Conservation (phyloP, 2,797 vertebrate genomes). For the Leptoclinus maculatus region DNA sequence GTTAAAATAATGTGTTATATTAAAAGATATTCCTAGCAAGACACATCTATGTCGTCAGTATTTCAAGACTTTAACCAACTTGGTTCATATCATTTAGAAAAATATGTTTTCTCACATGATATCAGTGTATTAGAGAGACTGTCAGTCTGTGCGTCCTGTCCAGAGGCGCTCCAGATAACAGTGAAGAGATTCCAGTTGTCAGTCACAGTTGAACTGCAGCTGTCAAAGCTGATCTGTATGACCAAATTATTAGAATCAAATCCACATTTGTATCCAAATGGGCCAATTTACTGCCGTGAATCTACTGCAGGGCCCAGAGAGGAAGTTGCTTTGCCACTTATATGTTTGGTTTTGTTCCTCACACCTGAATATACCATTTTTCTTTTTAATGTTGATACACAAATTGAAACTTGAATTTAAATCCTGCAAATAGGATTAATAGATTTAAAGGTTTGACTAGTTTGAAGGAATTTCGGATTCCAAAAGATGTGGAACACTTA, state of each 20-base stretch:
- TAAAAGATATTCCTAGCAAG: not conserved
- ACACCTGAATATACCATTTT: not conserved
- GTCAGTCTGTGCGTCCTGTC: constrained; percentile 31
- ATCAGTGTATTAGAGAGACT: constrained; percentile 35
- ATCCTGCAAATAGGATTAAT: not conserved
- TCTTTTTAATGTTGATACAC: not conserved
- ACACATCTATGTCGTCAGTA: not conserved
- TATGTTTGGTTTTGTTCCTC: not conserved
- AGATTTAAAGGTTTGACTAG: not conserved
- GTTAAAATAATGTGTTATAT: not conserved
- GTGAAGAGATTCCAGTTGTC: constrained; percentile 34
- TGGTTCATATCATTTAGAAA: not conserved
- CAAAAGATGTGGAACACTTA: not conserved
- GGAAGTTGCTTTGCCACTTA: not conserved
- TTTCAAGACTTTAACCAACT: not conserved
- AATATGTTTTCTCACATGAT: constrained; percentile 15
- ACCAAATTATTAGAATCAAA: constrained; percentile 16
- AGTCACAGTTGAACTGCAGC: constrained; percentile 6
- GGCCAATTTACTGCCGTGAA: not conserved
- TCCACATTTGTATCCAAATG: not conserved
- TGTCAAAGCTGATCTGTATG: constrained; percentile 10
- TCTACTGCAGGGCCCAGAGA: not conserved
- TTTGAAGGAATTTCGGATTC: not conserved
- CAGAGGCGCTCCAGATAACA: constrained; percentile 33
- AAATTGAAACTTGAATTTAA: not conserved